A percentile compares a stretch with the other conserved stretches of the same genome.
These are phyloP conservation scores for Romanogobio albipinnatus DNA, from an alignment of 2,113 vertebrate genomes.

Conservation along the genomic window DNA sequence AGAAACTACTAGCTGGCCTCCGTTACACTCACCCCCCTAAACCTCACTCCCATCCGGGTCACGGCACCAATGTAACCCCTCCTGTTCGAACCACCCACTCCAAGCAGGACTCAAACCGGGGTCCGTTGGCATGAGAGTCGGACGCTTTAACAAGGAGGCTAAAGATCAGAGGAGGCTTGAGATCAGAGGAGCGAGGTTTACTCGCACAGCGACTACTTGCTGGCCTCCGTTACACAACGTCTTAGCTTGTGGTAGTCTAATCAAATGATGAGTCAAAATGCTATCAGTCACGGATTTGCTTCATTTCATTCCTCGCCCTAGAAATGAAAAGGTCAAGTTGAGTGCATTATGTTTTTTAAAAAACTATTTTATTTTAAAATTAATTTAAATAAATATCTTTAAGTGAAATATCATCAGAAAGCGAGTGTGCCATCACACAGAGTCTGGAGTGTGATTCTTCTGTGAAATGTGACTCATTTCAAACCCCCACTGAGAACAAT, in stretches of 20 bases:
- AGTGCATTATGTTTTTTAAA: background rate
- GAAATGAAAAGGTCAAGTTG: background rate
- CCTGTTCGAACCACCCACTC: too few relatives aligned
- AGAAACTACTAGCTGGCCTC: too few relatives aligned
- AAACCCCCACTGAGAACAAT: constrained; percentile 36
- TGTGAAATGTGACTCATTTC: constrained; percentile 27
- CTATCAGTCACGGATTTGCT: background rate
- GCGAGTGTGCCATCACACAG: background rate
- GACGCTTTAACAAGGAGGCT: too few relatives aligned
- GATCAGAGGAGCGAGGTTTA: too few relatives aligned
- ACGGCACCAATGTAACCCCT: too few relatives aligned
- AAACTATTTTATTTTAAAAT: background rate
- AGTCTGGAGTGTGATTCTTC: background rate
- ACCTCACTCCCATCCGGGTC: too few relatives aligned
- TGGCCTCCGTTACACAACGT: too few relatives aligned
- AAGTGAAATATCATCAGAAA: background rate
- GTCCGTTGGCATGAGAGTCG: too few relatives aligned
- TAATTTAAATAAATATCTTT: background rate
- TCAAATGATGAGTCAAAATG: background rate
- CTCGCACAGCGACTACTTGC: too few relatives aligned
- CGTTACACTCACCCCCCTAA: too few relatives aligned
- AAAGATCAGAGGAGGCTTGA: too few relatives aligned
- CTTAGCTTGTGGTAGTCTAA: background rate
- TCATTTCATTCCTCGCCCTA: background rate
- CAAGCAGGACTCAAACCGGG: too few relatives aligned